Base-by-base conservation (phyloP, 30 jellyfish, hydroid and myxozoan species). In the Cassiopea xamachana region DNA sequence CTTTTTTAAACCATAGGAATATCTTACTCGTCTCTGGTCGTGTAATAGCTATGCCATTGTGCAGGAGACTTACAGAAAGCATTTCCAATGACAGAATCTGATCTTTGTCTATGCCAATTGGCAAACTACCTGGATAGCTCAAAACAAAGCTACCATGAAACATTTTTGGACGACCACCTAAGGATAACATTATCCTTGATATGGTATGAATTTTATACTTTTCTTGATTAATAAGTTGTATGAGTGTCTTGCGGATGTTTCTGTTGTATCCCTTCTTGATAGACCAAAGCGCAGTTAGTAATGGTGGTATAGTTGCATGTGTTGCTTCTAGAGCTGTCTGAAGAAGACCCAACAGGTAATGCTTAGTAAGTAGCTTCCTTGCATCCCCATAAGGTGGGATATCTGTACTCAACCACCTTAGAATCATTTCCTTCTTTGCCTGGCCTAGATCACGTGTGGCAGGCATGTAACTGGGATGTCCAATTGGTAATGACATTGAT, bases 381-480 rank as follows among this genome's bases (percentile, higher is more conserved):
- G 45, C 78, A 55, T 87, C 89, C 7, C 94, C 94, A 78, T 76
- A 77, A 15, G 50, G 44, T 6, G 94, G 94, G 43, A 46, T 55
- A 7, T 76, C 84, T 50, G 75, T 87, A 46, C 55, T 77, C 51
- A 87, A 69, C 94, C 94, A 87, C 5, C 59, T 77, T 1, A 87
- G 45, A 46, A 87, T 87, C 94, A 87, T 87, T 0, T 64, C 62
- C 60, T 39, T 81, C 47, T 72, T 77, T 45, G 62, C 73, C 14
- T 60, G 19, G 58, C 87, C 19, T 16, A 87, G 89, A 68, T 87
- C 94, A 17, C 94, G 76, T 7, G 89, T 87, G 17, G 84, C 84
- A 46, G 94, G 94, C 94, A 87, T 87, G 64, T 60, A 87, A 48
- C 89, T 61, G 4, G 94, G 89, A 68, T 87, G 94, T 48, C 83